Evolutionary conservation across 2,888 invertebrate genomes (phyloP), one percentile per base, ranked within the genome.

Genomic region (Ormyrus nitidulus): DNA sequence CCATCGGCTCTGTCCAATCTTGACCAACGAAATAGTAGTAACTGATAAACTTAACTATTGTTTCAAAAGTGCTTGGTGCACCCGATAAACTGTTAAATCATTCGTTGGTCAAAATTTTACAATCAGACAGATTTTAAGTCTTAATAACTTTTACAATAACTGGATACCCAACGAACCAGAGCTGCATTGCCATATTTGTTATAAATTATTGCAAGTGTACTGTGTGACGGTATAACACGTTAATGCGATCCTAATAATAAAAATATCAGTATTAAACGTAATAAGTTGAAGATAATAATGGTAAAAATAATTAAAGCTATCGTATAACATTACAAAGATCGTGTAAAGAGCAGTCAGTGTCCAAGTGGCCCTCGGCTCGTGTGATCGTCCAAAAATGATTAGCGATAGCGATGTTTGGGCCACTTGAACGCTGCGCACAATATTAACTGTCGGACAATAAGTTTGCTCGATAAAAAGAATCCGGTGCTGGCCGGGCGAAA

Each of bases 181-280:
- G 49, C 46, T 54, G 76, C 76, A 77, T 77, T 79, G 79, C 68
- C 77, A 70, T 79, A 65, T 79, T 66, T 69, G 58, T 74, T 73
- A 76, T 65, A 77, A 79, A 19, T 70, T 79, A 79, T 77, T 79
- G 64, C 70, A 79, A 77, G 73, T 79, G 66, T 77, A 71, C n/a
- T 61, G 53, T 76, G 44, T 66, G 54, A 65, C 73, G 77, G 69
- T 74, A 77, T 53, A 79, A 76, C 58, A 79, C 75, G 48, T 74
- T 70, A 78, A 76, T 79, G 65, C 70, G 48, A 58, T 70, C 11
- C 46, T 68, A 61, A 48, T 73, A 65, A 53, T 53, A 44, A 49
- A n/a, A 73, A 13, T 65, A 71, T 51, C 13, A 58, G 10, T 74
- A 69, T 58, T 69, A 71, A 58, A 61, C 53, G 58, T 9, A 70